Conservation (phyloP, 2,888 invertebrate genomes). For the Drosophila barbarae region DNA sequence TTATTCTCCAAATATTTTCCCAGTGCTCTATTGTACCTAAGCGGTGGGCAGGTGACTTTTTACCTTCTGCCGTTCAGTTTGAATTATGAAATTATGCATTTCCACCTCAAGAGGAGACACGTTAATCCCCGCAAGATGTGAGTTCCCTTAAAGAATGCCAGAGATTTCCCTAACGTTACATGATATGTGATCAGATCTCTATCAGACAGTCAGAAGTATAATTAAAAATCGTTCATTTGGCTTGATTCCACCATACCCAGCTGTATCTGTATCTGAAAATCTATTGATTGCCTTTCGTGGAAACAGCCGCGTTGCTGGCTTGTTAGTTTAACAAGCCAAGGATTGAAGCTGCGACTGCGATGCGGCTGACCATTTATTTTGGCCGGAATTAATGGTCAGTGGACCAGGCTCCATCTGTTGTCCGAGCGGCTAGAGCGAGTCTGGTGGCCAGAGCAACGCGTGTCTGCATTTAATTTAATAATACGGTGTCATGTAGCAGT, state of each 20-base stretch:
- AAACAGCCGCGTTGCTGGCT: slow-evolving; percentile 48
- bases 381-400: slow-evolving; percentile 59
- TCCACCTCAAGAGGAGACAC: slow-evolving; percentile 10
- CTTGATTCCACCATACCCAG: slow-evolving; percentile 39
- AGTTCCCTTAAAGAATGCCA: neutral
- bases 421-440: slow-evolving; percentile 47
- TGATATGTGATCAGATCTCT: slow-evolving; percentile 56
- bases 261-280: slow-evolving; percentile 56
- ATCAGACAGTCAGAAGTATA: slow-evolving; percentile 47
- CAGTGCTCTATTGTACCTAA: slow-evolving; percentile 1
- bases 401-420: slow-evolving; percentile 58
- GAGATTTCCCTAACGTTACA: slow-evolving; percentile 53
- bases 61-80: slow-evolving; percentile 40
- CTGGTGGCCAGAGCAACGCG: slow-evolving; percentile 62
- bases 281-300: slow-evolving; percentile 65
- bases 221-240: slow-evolving; percentile 68
- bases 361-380: slow-evolving; percentile 49
- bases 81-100: slow-evolving; percentile 62
- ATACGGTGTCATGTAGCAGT: slow-evolving; percentile 73
- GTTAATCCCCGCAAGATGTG: slow-evolving; percentile 29
- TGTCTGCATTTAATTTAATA: slow-evolving; percentile 72
- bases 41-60: slow-evolving; percentile 61
- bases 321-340: slow-evolving; percentile 57
- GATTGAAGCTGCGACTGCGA: slow-evolving; percentile 13
- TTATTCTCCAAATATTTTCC: neutral